phyloP scores from a whole-genome alignment of 2,797 vertebrate species.

The Acanthurus lineatus region DNA sequence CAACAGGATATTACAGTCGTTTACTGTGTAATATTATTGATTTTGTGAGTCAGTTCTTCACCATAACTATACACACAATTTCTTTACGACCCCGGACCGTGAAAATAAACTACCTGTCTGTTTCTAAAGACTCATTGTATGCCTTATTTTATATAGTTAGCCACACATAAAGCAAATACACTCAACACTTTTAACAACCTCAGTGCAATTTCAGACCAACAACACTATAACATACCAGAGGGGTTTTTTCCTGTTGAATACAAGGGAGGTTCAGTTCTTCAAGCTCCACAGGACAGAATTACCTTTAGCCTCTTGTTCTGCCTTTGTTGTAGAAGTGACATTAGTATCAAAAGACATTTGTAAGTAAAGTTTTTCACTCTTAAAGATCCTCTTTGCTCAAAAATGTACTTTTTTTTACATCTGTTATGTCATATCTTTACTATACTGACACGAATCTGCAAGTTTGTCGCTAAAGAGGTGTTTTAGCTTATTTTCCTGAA shows the following conservation, averaged over 20 bases:
- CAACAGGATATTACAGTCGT: slow-evolving; percentile 26
- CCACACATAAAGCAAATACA: slow-evolving; percentile 27
- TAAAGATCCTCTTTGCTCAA: background rate
- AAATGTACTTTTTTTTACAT: too few relatives aligned
- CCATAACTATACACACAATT: slow-evolving; percentile 4
- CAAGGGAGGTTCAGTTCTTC: slow-evolving; percentile 25
- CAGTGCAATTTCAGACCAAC: slow-evolving; percentile 14
- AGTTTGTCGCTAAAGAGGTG: too few relatives aligned
- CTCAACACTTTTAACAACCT: slow-evolving; percentile 52
- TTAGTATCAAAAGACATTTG: background rate
- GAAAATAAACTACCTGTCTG: slow-evolving; percentile 46
- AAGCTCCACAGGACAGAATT: background rate
- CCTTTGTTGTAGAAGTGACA: background rate
- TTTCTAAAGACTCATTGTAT: slow-evolving; percentile 38
- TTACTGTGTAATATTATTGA: slow-evolving; percentile 33
- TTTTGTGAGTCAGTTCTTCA: slow-evolving; percentile 55
- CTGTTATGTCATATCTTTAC: too few relatives aligned
- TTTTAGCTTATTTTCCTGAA: too few relatives aligned
- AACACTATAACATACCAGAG: slow-evolving; percentile 9
- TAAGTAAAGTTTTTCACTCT: background rate
- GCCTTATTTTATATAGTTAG: slow-evolving; percentile 17
- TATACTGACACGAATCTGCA: too few relatives aligned
- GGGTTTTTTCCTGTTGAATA: background rate
- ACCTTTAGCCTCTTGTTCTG: background rate
- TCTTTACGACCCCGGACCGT: slow-evolving; percentile 46